Conservation (phyloP, 92 coral and sea anemone species). For the Umimayanthus chanpuru region DNA sequence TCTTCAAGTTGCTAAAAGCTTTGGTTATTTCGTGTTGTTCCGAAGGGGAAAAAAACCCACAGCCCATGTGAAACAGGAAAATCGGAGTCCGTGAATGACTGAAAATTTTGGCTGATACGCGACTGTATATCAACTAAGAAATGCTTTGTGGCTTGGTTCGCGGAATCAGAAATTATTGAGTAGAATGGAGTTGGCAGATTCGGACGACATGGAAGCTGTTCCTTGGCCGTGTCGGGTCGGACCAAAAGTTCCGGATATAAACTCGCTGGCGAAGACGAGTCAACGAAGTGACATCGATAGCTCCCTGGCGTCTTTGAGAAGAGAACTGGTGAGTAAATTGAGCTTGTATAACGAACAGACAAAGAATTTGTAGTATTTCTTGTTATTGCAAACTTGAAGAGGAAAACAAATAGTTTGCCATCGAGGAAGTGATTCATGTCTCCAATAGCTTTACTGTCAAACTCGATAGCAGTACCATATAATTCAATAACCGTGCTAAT, state of each 20-base stretch:
- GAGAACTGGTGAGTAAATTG: slow-evolving; percentile 36
- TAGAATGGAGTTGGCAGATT: neutral
- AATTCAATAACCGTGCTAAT: neutral
- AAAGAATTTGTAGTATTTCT: neutral
- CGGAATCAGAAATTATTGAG: neutral
- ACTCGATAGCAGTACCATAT: neutral
- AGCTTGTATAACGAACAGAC: neutral
- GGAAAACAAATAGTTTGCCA: neutral
- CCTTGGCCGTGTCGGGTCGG: slow-evolving; percentile 39
- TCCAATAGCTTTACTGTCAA: neutral
- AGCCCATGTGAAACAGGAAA: neutral
- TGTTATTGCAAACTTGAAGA: neutral
- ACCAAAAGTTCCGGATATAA: slow-evolving; percentile 26
- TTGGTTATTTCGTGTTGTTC: neutral
- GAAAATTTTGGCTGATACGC: neutral
- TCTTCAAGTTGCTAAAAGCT: neutral
- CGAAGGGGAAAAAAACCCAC: neutral
- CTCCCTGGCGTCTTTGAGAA: slow-evolving; percentile 16
- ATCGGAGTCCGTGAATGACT: neutral
- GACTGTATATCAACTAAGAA: neutral
- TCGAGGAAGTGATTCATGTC: neutral
- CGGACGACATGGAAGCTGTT: neutral
- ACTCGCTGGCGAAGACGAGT: neutral
- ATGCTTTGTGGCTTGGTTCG: neutral
- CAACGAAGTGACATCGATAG: neutral